phyloP scores from a whole-genome alignment of 2,113 vertebrate species.

The Hippocampus barbouri region DNA sequence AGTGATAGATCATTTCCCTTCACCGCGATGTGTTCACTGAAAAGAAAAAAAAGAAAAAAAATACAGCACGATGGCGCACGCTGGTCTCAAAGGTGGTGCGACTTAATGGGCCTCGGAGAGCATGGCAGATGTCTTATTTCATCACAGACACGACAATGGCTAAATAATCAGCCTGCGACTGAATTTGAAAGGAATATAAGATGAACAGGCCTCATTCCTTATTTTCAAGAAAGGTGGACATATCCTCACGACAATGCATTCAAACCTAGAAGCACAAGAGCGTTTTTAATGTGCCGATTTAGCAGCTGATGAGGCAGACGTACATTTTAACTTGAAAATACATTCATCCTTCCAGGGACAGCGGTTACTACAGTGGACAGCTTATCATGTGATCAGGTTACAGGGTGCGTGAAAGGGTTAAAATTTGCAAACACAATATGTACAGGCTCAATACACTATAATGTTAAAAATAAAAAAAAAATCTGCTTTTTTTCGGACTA shows the following conservation, averaged over 20 bases:
- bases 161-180: background rate
- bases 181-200: background rate
- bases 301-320: too few species aligned
- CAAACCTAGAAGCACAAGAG: background rate
- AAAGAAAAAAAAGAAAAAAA: conserved; percentile 49
- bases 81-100: conserved; percentile 34
- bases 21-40: conserved; percentile 35
- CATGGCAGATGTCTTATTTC: conserved; percentile 47
- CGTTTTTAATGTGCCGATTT: background rate
- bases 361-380: too few species aligned
- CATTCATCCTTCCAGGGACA: too few species aligned
- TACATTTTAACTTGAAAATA: too few species aligned
- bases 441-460: too few species aligned
- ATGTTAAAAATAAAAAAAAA: too few species aligned
- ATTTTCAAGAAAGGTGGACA: background rate
- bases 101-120: conserved; percentile 27
- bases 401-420: too few species aligned
- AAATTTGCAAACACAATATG: too few species aligned
- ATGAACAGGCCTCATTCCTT: background rate
- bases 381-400: too few species aligned
- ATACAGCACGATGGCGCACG: conserved; percentile 25
- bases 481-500: too few species aligned
- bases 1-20: conserved; percentile 74
- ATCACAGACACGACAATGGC: conserved; percentile 20
- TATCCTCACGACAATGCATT: background rate